Evolutionary conservation across 2,113 vertebrate genomes (phyloP), one percentile per base, ranked within the genome.

Genomic region (Nerophis lumbriciformis): DNA sequence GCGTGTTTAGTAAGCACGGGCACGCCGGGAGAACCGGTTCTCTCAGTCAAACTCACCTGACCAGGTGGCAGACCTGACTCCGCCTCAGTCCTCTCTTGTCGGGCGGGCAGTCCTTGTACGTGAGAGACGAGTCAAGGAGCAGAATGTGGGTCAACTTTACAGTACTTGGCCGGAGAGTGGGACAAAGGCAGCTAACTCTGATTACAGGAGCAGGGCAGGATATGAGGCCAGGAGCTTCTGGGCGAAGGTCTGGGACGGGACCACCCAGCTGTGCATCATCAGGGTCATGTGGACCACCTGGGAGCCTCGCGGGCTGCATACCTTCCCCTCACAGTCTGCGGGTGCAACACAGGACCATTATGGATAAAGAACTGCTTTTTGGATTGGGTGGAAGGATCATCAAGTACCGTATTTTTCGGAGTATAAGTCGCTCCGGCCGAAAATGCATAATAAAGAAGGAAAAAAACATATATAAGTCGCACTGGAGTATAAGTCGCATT

Each of bases 211-310:
- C 71, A 53, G 52, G 15, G 71, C 60, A 91, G 90, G 91, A 92
- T 92, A 92, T 92, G 91, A 76, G 61, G 82, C 63, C 57, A 90
- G 85, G 63, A 92, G 84, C 74, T 90, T 90, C 78, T 90, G 83
- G 69, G 87, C 85, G 14, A 92, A 91, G 19, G 61, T 75, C 68
- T 89, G 85, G 10, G 91, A 92, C 2, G 91, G 85, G 8, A 92
- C 87, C 0, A 92, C 87, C 91, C 91, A 92, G 59, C 85, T 88
- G 78, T 92, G 91, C 90, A 92, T 92, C 91, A 92, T 92, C 75
- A 92, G 80, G 59, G 87, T 89, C 89, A 92, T 91, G 54, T 87
- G 80, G 68, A 92, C 89, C 63, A 90, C 64, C 70, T 88, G 89
- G 38, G 85, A 78, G 8, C 85, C 86, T 76, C 81, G 74, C 44